Base-by-base conservation (phyloP, 2,888 invertebrate species). In the Tetranychus truncatus region DNA sequence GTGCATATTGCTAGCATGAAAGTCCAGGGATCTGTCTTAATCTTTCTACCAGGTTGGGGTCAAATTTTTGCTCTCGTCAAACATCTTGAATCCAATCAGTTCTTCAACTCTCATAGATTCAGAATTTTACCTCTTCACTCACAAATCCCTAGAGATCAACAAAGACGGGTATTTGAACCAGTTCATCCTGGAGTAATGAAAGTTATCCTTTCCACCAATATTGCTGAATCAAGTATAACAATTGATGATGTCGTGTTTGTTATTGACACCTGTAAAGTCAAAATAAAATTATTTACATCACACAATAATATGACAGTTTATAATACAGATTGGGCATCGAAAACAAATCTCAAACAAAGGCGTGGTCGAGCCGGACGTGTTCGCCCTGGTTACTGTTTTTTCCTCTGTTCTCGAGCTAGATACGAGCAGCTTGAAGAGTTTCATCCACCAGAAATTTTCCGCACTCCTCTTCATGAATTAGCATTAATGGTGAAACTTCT, bases 161-260 rank as follows among this genome's bases (percentile, higher is more conserved):
- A 93, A 80, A 80, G 80, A 55, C 85, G 82, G 78, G 88, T 87
- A 7, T 89, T 89, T 80, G 80, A 84, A 73, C 83, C 84, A 18
- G 86, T 89, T 1, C 85, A 86, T 18, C 81, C 83, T 1, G 88
- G 88, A 6, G 82, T 84, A 78, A 86, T 95, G 77, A 93, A 95
- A 83, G 87, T 94, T 73, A 92, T 94, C 80, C 84, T 94, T 66
- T 88, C 93, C 0, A 94, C 94, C 9, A 94, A 94, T 82, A 92
- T 94, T 78, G 92, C 93, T 0, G 94, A 94, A 83, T 92, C 92
- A 82, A 92, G 92, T 73, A 89, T 94, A 79, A 94, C 94, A 0
- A 91, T 94, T 9, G 88, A 91, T 0, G 92, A 93, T 82, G 88
- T 92, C 20, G 89, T 88, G 83, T 93, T 90, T 83, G 95, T 97